phyloP scores from a whole-genome alignment of 2,113 vertebrate genomes.

The Zosterops hypoxanthus region DNA sequence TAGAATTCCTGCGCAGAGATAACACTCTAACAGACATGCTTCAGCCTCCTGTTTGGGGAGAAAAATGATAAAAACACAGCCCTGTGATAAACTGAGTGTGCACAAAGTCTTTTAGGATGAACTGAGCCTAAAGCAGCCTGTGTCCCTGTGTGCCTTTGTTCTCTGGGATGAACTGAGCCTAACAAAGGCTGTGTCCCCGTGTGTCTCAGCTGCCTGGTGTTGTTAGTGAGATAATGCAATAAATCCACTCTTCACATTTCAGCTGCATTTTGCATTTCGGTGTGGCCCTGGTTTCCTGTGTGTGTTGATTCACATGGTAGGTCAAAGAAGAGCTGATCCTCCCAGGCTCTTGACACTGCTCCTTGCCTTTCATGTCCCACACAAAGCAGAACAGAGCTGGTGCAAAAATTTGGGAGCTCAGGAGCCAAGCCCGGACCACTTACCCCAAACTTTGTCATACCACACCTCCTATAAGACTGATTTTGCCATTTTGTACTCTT shows the following conservation, averaged over 20 bases:
- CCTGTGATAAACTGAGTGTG: background rate
- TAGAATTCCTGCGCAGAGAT: background rate
- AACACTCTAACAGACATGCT: background rate
- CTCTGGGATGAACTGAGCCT: background rate
- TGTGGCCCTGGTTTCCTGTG: background rate
- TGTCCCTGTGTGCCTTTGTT: background rate
- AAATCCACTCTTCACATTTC: background rate
- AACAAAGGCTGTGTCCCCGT: background rate
- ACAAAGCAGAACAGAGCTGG: background rate
- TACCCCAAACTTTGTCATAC: background rate
- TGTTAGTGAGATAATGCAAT: background rate
- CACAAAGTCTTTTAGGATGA: background rate
- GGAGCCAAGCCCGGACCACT: background rate
- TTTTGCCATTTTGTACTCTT: background rate
- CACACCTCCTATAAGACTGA: background rate
- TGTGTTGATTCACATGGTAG: accelerated
- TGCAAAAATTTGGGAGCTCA: background rate
- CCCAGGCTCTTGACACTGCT: background rate
- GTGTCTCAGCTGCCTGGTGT: background rate
- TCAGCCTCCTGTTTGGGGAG: background rate
- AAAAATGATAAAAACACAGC: background rate
- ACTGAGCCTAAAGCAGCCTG: background rate
- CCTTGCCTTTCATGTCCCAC: background rate
- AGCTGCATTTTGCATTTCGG: accelerated
- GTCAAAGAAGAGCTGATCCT: background rate